Evolutionary conservation across 2,113 vertebrate genomes (phyloP).

Genomic region (Microcebus murinus): DNA sequence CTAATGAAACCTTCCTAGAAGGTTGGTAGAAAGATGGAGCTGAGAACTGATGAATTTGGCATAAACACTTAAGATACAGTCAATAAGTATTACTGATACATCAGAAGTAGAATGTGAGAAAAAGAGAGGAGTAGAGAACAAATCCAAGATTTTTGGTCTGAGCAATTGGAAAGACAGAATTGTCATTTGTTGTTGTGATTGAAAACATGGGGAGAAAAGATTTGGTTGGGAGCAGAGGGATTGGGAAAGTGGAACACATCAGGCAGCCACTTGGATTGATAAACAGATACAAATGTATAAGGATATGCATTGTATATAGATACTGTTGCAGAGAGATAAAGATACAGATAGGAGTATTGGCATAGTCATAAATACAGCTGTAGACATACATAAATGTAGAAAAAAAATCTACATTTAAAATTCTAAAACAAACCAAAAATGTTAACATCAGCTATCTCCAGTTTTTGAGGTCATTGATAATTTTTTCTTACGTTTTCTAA

Average conservation of each 20-base stretch:
- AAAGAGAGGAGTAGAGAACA: not conserved
- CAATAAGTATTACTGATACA: not conserved
- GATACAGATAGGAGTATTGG: not conserved
- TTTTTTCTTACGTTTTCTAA: not conserved
- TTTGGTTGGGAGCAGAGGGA: not conserved
- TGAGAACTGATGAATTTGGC: not conserved
- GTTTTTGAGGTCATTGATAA: not conserved
- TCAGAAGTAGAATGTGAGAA: not conserved
- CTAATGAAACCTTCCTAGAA: not conserved
- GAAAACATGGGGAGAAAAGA: not conserved
- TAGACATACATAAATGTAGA: not conserved
- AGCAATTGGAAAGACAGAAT: not conserved
- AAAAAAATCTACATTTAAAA: not conserved
- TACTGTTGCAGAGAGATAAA: not conserved
- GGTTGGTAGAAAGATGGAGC: not conserved
- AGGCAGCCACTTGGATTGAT: too few relatives aligned
- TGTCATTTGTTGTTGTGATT: not conserved
- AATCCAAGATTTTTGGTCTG: not conserved
- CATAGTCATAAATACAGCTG: not conserved
- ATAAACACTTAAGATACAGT: not conserved
- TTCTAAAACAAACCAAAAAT: slow-evolving; percentile 4
- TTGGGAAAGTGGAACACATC: not conserved
- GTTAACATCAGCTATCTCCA: not conserved
- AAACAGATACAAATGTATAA: not conserved
- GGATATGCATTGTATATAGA: too few relatives aligned